phyloP scores from a whole-genome alignment of 2,888 invertebrate species.

The Thymelicus lineola region DNA sequence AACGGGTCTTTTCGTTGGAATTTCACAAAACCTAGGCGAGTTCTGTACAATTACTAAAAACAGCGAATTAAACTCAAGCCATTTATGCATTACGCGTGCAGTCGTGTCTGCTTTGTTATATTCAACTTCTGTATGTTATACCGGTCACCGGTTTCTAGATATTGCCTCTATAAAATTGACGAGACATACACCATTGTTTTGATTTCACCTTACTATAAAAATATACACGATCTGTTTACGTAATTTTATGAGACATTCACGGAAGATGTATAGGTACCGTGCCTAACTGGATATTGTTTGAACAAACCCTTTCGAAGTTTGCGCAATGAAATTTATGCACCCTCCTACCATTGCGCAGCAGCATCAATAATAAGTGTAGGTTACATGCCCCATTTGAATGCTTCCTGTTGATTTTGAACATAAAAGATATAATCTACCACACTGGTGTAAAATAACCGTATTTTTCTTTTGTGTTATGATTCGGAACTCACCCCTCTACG shows the following conservation, averaged over 20 bases:
- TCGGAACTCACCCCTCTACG: slow-evolving; percentile 69
- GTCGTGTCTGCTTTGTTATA: background rate
- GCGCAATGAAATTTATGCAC: slow-evolving; percentile 78
- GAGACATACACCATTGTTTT: background rate
- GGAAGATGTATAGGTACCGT: background rate
- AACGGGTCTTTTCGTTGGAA: slow-evolving; percentile 48
- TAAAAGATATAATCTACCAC: slow-evolving; percentile 85
- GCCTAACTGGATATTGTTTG: slow-evolving; percentile 57
- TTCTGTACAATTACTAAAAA: slow-evolving; percentile 63
- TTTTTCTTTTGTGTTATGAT: slow-evolving; percentile 81
- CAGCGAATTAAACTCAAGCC: slow-evolving; percentile 54
- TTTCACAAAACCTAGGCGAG: slow-evolving; percentile 46
- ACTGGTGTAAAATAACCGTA: slow-evolving; percentile 83
- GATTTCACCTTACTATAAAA: no score
- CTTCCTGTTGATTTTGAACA: slow-evolving; percentile 84
- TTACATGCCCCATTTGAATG: slow-evolving; percentile 84
- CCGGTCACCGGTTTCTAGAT: background rate
- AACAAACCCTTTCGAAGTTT: slow-evolving; percentile 74
- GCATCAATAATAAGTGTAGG: slow-evolving; percentile 83
- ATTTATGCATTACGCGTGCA: background rate
- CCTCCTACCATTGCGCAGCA: slow-evolving; percentile 64
- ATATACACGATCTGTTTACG: no score
- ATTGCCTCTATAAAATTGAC: background rate
- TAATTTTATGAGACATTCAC: no score
- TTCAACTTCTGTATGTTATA: no score